Percentiles rank a stretch among this genome's conserved stretches.
Evolutionary conservation across 1,140 invertebrate species (phyloP).

Genomic region (Pomacea maculata): DNA sequence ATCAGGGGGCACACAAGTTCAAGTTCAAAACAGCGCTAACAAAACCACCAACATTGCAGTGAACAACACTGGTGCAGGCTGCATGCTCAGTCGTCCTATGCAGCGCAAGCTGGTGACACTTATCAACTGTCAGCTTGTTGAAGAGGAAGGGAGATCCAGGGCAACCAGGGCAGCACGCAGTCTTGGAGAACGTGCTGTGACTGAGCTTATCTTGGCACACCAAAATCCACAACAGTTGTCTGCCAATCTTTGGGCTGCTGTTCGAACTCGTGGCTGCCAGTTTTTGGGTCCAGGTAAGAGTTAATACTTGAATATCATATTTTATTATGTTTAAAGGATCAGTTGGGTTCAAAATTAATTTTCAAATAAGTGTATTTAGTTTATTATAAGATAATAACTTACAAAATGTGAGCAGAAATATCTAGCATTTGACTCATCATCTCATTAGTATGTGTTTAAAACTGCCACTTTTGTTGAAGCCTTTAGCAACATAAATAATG

Average conservation of each 20-base stretch:
- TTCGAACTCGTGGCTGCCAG: constrained; percentile 94
- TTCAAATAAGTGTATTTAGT: too few species aligned
- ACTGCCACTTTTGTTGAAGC: too few species aligned
- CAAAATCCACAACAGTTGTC: constrained; percentile 92
- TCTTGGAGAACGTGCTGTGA: constrained; percentile 92
- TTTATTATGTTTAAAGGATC: too few species aligned
- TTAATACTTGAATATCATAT: too few species aligned
- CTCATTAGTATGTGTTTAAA: too few species aligned
- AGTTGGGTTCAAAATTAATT: too few species aligned
- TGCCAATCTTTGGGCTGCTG: constrained; percentile 95
- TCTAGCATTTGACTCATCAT: too few species aligned
- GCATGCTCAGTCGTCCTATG: constrained; percentile 85
- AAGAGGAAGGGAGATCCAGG: constrained; percentile 82
- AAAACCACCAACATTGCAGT: neutral
- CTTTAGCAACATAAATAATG: too few species aligned
- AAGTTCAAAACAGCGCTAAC: neutral
- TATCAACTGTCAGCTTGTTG: constrained; percentile 90
- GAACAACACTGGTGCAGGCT: constrained; percentile 24
- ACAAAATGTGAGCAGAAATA: too few species aligned
- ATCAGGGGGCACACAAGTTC: too few species aligned
- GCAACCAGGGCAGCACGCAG: constrained; percentile 83
- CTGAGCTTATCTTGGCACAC: constrained; percentile 93
- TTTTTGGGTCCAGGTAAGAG: constrained; percentile 90
- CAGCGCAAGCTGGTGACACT: constrained; percentile 92
- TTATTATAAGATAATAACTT: too few species aligned